These are phyloP conservation scores for Calliopum simillimum DNA, from an alignment of 2,888 invertebrate species.

Conservation along the genomic window DNA sequence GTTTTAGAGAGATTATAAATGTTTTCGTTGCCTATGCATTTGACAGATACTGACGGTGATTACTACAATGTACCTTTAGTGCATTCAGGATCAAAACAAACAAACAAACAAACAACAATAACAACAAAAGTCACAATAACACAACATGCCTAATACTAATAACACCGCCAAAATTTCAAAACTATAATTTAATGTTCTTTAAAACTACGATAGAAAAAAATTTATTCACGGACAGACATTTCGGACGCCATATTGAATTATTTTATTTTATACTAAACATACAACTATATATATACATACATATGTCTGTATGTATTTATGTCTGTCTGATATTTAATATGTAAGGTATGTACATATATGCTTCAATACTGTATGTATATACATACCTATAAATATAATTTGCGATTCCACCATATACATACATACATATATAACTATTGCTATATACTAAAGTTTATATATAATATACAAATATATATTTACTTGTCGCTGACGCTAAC, in stretches of 20 bases:
- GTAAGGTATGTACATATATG: constrained; percentile 36
- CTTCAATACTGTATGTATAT: constrained; percentile 24
- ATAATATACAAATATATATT: constrained; percentile 13
- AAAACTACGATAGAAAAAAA: constrained; percentile 26
- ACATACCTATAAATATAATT: constrained; percentile 35
- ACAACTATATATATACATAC: constrained; percentile 54
- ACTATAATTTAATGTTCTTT: neutral
- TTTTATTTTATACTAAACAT: constrained; percentile 53
- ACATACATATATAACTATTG: constrained; percentile 38
- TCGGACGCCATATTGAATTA: constrained; percentile 62
- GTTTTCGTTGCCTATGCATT: constrained; percentile 11
- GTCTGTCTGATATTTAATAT: constrained; percentile 28
- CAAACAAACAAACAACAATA: constrained; percentile 5
- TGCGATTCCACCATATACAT: constrained; percentile 32
- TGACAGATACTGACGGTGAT: constrained; percentile 23
- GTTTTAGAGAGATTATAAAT: neutral
- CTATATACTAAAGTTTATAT: constrained; percentile 33
- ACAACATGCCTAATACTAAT: neutral
- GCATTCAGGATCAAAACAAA: constrained; percentile 28
- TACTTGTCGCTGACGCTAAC: constrained; percentile 27
- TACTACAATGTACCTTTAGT: neutral
- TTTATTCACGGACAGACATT: constrained; percentile 34
- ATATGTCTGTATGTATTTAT: constrained; percentile 42
- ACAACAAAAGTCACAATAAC: constrained; percentile 14
- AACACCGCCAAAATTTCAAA: constrained; percentile 8